phyloP scores from a whole-genome alignment of 1,140 invertebrate species.

The Oncopodura yosiiana region DNA sequence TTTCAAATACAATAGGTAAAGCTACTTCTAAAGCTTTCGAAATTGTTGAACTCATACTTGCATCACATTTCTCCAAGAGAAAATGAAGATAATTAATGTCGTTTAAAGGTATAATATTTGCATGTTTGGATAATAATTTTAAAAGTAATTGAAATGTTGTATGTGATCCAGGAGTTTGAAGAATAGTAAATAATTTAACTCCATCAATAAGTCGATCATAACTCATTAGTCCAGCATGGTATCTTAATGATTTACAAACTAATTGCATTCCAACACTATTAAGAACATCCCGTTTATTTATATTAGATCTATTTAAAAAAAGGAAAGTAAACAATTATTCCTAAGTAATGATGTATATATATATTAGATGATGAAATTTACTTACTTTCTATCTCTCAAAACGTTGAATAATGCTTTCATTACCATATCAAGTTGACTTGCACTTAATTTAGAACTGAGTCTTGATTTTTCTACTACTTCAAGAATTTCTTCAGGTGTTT shows the following conservation, averaged over 20 bases:
- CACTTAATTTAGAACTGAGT: no score
- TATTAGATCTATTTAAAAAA: slow-evolving; percentile 11
- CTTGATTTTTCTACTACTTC: no score
- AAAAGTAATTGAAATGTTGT: slow-evolving; percentile 51
- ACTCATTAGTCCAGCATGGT: slow-evolving; percentile 44
- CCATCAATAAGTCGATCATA: slow-evolving; percentile 46
- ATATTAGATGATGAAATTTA: no score
- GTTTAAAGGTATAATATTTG: slow-evolving; percentile 49
- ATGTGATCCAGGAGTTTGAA: slow-evolving; percentile 47
- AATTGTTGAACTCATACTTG: slow-evolving; percentile 42
- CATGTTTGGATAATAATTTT: slow-evolving; percentile 48
- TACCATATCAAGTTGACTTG: no score
- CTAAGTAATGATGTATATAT: no score
- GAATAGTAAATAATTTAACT: slow-evolving; percentile 47
- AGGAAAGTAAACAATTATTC: no score
- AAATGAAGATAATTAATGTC: slow-evolving; percentile 53
- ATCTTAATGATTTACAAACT: slow-evolving; percentile 46
- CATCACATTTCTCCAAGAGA: slow-evolving; percentile 42
- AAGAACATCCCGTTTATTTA: slow-evolving; percentile 35
- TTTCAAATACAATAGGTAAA: slow-evolving; percentile 52
- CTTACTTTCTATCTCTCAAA: no score
- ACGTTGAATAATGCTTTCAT: no score
- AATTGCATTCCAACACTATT: slow-evolving; percentile 40
- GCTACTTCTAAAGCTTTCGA: slow-evolving; percentile 50
- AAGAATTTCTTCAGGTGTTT: no score